A percentile compares a stretch with the other conserved stretches of the same genome.
These are phyloP conservation scores for Limnephilus marmoratus DNA, from an alignment of 2,888 invertebrate species.

Conservation along the genomic window DNA sequence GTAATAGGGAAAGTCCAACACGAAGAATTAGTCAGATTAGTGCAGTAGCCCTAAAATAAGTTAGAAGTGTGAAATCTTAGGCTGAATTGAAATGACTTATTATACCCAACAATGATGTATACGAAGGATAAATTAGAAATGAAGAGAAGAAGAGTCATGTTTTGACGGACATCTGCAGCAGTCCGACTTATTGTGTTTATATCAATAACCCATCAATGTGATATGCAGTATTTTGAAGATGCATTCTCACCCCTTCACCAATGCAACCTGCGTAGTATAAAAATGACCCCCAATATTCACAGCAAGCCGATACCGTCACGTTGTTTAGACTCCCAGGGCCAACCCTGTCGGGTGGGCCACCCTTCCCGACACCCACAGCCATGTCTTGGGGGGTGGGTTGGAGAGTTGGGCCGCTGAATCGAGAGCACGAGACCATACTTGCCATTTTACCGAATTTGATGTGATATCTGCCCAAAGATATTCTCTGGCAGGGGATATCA, in stretches of 20 bases:
- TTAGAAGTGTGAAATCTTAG: too few species aligned
- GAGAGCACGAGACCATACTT: slow-evolving; percentile 18
- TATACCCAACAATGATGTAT: background rate
- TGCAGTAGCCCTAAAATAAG: too few species aligned
- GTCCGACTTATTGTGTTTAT: background rate
- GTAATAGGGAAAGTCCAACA: too few species aligned
- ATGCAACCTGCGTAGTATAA: slow-evolving; percentile 15
- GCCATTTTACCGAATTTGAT: slow-evolving; percentile 49
- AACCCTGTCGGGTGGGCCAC: background rate
- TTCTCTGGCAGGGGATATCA: slow-evolving; percentile 42
- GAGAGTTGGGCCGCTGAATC: background rate
- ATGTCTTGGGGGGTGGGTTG: background rate
- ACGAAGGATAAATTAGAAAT: background rate
- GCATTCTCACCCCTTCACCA: background rate
- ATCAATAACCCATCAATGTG: background rate
- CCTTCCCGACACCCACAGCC: background rate
- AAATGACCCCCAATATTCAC: slow-evolving; percentile 17
- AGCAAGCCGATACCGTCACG: slow-evolving; percentile 25
- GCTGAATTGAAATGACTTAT: too few species aligned
- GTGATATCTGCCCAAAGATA: slow-evolving; percentile 54
- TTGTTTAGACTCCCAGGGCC: slow-evolving; percentile 10
- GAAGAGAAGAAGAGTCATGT: background rate
- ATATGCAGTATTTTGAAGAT: background rate
- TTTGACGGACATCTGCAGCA: background rate
- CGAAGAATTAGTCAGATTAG: background rate